These are phyloP conservation scores for Valencia hispanica DNA, from an alignment of 2,797 vertebrate species.

Conservation along the genomic window DNA sequence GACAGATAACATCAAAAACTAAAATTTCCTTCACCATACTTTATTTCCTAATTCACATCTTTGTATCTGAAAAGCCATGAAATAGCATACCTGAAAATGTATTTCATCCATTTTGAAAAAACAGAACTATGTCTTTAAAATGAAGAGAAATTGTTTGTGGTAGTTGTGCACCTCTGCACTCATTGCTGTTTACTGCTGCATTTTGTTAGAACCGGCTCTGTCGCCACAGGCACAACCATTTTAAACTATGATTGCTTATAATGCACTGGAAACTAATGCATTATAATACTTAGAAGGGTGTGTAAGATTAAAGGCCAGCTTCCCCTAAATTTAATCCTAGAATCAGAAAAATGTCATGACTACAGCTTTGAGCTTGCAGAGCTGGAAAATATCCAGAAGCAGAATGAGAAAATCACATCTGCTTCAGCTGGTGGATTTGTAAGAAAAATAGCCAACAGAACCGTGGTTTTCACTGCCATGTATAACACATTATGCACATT, in stretches of 20 bases:
- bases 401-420: constrained; percentile 19
- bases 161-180: not conserved
- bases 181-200: constrained; percentile 19
- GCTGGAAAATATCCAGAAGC: constrained; percentile 36
- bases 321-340: constrained; percentile 53
- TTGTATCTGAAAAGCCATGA: not conserved
- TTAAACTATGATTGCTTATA: constrained; percentile 29
- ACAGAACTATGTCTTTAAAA: not conserved
- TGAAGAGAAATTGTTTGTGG: not conserved
- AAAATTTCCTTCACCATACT: not conserved
- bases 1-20: not conserved
- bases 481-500: constrained; percentile 23
- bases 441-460: constrained; percentile 32
- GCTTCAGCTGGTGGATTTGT: constrained; percentile 20
- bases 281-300: constrained; percentile 52
- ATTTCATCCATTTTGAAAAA: not conserved
- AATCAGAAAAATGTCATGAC: constrained; percentile 54
- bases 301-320: constrained; percentile 56
- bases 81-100: not conserved
- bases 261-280: constrained; percentile 48
- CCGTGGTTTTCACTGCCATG: not conserved
- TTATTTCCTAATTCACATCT: not conserved
- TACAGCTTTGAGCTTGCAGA: constrained; percentile 25
- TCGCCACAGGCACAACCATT: constrained; percentile 27
- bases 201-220: constrained; percentile 20